phyloP scores from a whole-genome alignment of 2,888 invertebrate species.

The Cetonia aurata region DNA sequence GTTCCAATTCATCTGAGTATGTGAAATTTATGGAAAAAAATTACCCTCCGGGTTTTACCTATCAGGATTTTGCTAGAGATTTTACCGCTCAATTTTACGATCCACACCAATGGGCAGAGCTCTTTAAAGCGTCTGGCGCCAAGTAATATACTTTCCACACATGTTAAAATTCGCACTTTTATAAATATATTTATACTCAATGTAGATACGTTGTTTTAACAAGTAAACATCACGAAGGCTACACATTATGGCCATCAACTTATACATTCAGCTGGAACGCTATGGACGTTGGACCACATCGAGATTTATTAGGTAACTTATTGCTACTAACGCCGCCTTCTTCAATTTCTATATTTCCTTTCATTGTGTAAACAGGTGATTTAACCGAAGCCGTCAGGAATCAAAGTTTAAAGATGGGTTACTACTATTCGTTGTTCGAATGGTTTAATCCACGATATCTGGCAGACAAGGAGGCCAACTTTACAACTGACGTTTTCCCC shows the following conservation, averaged over 20 bases:
- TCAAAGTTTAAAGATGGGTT: conserved; percentile 79
- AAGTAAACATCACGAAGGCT: conserved; percentile 90
- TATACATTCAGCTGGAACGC: conserved; percentile 88
- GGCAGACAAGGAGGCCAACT: conserved; percentile 77
- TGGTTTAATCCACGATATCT: conserved; percentile 89
- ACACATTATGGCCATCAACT: conserved; percentile 83
- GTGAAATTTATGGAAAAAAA: conserved; percentile 82
- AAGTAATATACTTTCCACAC: conserved; percentile 71
- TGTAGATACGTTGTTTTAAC: conserved; percentile 83
- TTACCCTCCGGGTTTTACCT: conserved; percentile 87
- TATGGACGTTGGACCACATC: conserved; percentile 80
- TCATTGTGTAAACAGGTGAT: conserved; percentile 68
- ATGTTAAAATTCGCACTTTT: not conserved
- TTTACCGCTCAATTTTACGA: conserved; percentile 94
- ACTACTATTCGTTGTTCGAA: conserved; percentile 89
- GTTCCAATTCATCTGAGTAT: conserved; percentile 65
- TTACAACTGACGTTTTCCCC: conserved; percentile 76
- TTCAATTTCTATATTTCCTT: conserved; percentile 7
- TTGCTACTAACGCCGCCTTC: not conserved
- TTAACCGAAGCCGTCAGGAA: conserved; percentile 77
- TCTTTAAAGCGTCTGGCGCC: conserved; percentile 89
- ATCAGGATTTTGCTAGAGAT: conserved; percentile 90
- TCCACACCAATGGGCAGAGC: conserved; percentile 84
- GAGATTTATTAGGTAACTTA: conserved; percentile 77
- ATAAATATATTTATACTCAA: conserved; percentile 24